Evolutionary conservation across 2,113 vertebrate species (phyloP).

Genomic region (Megalops atlanticus): DNA sequence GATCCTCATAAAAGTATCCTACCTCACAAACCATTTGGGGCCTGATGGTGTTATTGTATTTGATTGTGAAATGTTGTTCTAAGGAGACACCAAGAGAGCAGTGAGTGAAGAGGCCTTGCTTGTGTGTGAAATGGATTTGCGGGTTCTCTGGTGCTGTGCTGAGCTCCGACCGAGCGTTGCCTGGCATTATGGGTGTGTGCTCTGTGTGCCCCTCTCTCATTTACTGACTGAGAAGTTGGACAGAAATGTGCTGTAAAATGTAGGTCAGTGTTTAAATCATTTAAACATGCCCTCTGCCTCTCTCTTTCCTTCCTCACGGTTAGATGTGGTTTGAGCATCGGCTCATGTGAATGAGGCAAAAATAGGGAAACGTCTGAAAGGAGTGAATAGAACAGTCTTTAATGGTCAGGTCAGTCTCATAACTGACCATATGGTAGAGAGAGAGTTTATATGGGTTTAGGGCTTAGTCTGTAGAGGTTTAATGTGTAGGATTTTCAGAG

Average conservation of each 20-base stretch:
- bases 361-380: neutral
- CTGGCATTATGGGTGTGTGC: too few species aligned
- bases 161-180: too few species aligned
- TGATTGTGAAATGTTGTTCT: too few species aligned
- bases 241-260: neutral
- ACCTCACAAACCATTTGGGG: too few species aligned
- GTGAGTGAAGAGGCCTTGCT: neutral
- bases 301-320: neutral
- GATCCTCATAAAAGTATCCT: too few species aligned
- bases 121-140: neutral
- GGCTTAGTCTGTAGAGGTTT: neutral
- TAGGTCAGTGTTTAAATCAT: neutral
- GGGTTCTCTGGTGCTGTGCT: too few species aligned
- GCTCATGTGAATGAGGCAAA: neutral
- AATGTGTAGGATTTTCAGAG: neutral
- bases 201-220: too few species aligned
- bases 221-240: neutral
- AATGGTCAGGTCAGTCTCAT: neutral
- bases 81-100: neutral
- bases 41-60: too few species aligned
- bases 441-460: neutral
- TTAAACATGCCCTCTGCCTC: neutral
- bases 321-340: neutral
- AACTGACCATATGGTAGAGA: too few species aligned
- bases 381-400: neutral